Evolutionary conservation across 35 echinoderm and acorn worm genomes (phyloP).

Genomic region (Apostichopus japonicus): DNA sequence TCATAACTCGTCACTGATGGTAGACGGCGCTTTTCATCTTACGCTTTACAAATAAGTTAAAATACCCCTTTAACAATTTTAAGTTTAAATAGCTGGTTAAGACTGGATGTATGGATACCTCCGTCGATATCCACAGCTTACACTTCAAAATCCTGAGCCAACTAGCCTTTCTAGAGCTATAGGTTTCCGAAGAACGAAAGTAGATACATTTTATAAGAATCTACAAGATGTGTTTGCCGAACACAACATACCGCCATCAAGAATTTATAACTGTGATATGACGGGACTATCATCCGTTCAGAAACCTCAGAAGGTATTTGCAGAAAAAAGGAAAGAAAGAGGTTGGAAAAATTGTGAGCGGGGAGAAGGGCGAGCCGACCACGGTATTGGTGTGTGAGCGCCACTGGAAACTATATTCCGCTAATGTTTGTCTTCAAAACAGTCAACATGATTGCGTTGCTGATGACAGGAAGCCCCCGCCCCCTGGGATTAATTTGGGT

Average conservation of each 20-base stretch:
- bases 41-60: neutral
- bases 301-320: neutral
- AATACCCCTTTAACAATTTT: neutral
- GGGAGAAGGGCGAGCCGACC: neutral
- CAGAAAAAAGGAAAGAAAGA: neutral
- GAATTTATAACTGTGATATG: slow-evolving; percentile 4
- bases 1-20: too few relatives aligned
- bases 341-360: neutral
- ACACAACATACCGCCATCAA: neutral
- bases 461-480: slow-evolving; percentile 17
- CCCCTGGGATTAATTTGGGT: neutral
- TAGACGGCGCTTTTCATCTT: too few relatives aligned
- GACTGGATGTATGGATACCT: neutral
- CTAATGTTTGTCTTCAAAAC: slow-evolving; percentile 8
- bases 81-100: neutral
- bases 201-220: neutral
- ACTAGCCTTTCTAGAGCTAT: neutral
- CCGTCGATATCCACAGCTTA: neutral
- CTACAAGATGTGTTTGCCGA: neutral
- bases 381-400: neutral
- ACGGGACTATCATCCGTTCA: neutral
- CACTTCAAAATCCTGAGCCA: neutral
- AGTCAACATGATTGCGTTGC: neutral
- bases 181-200: neutral
- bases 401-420: neutral